These are phyloP conservation scores for Pollenia labialis DNA, from an alignment of 2,888 invertebrate species.

Conservation along the genomic window DNA sequence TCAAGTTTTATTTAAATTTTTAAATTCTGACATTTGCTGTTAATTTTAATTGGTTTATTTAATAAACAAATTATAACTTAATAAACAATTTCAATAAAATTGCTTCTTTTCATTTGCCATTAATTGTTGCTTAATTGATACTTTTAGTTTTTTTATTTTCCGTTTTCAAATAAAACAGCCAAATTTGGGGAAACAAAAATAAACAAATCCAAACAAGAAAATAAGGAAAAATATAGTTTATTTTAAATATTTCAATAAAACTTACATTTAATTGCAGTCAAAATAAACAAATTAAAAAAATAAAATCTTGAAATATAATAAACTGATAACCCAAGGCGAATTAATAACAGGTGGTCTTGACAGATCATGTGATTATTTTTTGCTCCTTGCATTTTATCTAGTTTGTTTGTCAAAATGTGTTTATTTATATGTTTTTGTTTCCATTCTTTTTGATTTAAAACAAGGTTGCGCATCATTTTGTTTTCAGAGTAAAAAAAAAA, in stretches of 20 bases:
- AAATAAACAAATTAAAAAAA: slow-evolving; percentile 23
- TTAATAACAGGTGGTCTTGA: slow-evolving; percentile 13
- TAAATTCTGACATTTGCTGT: background rate
- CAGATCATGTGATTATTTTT: too few relatives aligned
- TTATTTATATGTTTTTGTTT: too few relatives aligned
- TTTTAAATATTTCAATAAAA: slow-evolving; percentile 61
- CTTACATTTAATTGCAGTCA: slow-evolving; percentile 47
- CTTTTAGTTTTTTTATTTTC: slow-evolving; percentile 19
- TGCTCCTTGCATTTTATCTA: too few relatives aligned
- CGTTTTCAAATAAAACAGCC: background rate
- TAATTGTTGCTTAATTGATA: slow-evolving; percentile 45
- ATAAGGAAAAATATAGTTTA: background rate
- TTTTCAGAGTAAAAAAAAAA: too few relatives aligned
- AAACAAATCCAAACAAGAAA: slow-evolving; percentile 17
- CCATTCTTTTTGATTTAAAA: too few relatives aligned
- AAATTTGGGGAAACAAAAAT: slow-evolving; percentile 5
- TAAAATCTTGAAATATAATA: slow-evolving; percentile 41
- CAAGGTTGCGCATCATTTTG: too few relatives aligned
- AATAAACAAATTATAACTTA: too few relatives aligned
- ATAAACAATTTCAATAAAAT: too few relatives aligned
- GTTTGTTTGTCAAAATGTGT: too few relatives aligned
- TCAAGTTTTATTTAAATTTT: background rate
- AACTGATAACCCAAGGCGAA: slow-evolving; percentile 20
- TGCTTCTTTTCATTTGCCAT: background rate
- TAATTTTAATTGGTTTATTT: slow-evolving; percentile 7